phyloP scores from a whole-genome alignment of 2,113 vertebrate species.

The Oryctolagus cuniculus region DNA sequence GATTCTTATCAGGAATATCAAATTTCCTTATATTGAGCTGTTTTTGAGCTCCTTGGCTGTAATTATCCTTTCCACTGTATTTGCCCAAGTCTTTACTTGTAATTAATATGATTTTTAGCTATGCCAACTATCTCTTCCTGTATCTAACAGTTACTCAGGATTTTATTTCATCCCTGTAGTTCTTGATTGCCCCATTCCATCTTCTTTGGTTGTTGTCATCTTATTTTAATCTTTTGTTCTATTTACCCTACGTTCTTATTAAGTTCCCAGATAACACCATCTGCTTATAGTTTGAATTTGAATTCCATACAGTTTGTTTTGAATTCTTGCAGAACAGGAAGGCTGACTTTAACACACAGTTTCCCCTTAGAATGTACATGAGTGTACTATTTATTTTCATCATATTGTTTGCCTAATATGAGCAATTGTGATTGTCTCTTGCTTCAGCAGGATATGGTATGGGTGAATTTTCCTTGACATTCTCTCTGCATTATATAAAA shows the following conservation, averaged over 20 bases:
- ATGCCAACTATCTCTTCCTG: not conserved
- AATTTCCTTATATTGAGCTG: not conserved
- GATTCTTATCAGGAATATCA: not conserved
- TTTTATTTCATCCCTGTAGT: slow-evolving; percentile 10
- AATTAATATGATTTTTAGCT: not conserved
- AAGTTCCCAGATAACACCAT: not conserved
- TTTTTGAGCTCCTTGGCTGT: not conserved
- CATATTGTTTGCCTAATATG: not conserved
- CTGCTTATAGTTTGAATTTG: not conserved
- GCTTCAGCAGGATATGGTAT: not conserved
- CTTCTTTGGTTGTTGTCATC: not conserved
- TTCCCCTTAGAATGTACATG: not conserved
- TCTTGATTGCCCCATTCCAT: not conserved
- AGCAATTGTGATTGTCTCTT: not conserved
- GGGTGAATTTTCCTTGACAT: not conserved
- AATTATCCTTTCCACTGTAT: not conserved
- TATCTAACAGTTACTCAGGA: not conserved
- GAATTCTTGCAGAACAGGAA: not conserved
- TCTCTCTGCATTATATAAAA: not conserved
- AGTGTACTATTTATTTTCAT: not conserved
- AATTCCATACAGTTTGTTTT: not conserved
- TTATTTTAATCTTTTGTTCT: not conserved
- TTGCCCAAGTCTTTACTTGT: not conserved
- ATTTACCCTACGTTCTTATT: slow-evolving; percentile 13
- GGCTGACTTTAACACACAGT: not conserved